Conservation (phyloP, 1,140 invertebrate genomes). For the Ylistrum balloti region DNA sequence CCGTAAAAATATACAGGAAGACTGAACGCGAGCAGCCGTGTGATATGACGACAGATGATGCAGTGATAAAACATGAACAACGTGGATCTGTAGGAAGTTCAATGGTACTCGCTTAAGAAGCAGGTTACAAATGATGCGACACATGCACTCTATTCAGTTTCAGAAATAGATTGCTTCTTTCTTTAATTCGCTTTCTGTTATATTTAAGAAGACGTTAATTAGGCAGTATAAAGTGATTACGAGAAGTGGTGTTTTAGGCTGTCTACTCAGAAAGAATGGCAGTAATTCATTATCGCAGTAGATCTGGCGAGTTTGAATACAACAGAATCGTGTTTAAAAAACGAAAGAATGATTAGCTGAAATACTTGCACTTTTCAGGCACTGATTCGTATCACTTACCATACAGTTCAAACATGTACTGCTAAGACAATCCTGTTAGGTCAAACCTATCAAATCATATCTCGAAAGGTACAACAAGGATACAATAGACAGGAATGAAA, state of each 20-base stretch:
- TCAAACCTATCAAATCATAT: no score
- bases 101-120: not conserved
- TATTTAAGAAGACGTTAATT: conserved; percentile 35
- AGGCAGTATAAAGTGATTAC: conserved; percentile 5
- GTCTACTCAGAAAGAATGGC: not conserved
- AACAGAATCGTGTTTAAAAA: not conserved
- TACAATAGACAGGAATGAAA: no score
- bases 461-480: no score
- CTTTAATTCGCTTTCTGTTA: not conserved
- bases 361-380: not conserved
- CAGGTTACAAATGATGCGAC: not conserved
- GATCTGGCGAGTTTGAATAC: not conserved
- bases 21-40: no score
- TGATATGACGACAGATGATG: no score
- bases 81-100: not conserved
- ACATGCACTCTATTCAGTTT: not conserved
- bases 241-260: not conserved
- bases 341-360: conserved; percentile 2
- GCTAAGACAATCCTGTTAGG: not conserved
- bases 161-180: not conserved
- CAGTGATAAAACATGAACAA: no score
- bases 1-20: no score
- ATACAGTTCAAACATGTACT: not conserved
- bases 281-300: not conserved
- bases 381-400: not conserved